These are phyloP conservation scores for Neuroterus valhalla DNA, from an alignment of 1,140 invertebrate genomes.

Conservation along the genomic window DNA sequence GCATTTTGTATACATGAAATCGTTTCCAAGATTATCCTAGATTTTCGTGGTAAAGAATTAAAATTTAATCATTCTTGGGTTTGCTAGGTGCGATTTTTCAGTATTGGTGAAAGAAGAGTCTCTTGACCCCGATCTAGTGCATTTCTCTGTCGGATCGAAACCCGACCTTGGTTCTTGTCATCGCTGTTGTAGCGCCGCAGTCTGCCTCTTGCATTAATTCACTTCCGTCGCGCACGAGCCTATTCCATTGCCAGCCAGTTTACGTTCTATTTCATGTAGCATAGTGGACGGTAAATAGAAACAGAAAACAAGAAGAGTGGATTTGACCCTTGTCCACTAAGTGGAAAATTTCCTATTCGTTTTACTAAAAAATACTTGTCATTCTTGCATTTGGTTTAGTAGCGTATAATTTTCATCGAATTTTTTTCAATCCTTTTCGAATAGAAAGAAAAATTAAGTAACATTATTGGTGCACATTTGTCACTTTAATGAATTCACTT, in stretches of 20 bases:
- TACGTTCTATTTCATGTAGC: not conserved
- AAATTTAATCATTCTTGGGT: not conserved
- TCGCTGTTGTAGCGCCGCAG: not conserved
- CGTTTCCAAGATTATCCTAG: no score
- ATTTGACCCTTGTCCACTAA: not conserved
- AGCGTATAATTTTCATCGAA: no score
- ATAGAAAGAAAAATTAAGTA: no score
- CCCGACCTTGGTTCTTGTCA: not conserved
- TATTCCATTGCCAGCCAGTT: not conserved
- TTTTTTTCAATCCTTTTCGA: no score
- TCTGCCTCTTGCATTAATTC: conserved; percentile 5
- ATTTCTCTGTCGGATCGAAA: conserved; percentile 12
- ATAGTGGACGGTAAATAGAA: not conserved
- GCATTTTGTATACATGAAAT: no score
- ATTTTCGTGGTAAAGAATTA: no score
- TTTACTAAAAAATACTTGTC: not conserved
- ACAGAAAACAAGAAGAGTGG: not conserved
- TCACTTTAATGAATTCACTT: no score
- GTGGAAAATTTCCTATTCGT: not conserved
- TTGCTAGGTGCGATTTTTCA: not conserved
- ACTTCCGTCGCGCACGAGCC: conserved; percentile 10
- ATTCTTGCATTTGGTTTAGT: no score
- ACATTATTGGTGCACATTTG: no score
- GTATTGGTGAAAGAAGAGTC: not conserved
- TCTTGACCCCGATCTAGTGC: conserved; percentile 5